Evolutionary conservation across 2,797 vertebrate genomes (phyloP), one percentile per base, ranked within the genome.

Genomic region (Sebastes flavidus): DNA sequence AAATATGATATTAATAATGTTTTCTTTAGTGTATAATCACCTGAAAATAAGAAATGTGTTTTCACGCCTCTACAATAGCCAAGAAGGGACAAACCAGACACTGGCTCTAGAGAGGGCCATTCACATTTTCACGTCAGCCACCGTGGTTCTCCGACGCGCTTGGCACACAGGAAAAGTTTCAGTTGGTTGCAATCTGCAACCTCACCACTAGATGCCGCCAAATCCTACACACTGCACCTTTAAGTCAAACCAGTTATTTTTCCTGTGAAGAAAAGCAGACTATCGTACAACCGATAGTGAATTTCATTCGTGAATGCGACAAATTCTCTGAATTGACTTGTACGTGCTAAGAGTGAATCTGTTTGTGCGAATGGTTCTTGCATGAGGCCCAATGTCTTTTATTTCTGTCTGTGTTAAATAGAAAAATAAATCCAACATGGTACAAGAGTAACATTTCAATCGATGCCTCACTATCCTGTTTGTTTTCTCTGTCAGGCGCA

Each of bases 401-500:
- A 11, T 70, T 72, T 58, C 54, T 49, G 16, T 74, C 54, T 49
- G 16, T 80, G 13, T 56, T 18, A 34, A 38, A 14, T 49, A 55
- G 18, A 58, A 75, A 38, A 42, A 72, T 49, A 27, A 65, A 63
- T 58, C 29, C 20, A 60, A 58, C 38, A 30, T 3, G 6, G 12
- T 14, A 55, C 12, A 36, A 29, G 49, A 61, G 2, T 25, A 27
- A 74, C 49, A 32, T 70, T 65, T 67, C 6, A 49, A 49, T 69
- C 2, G 1, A 72, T 70, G 20, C 72, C 81, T 91, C 75, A 91
- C 72, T 76, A 2, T 77, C 0, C 54, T 92, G 75, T 94, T 89
- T 94, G 75, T 88, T 91, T 82, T 91, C 38, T 92, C 81, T 88
- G 89, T 24, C 91, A 99, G 98, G 97, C 97, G 98, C 95, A 99